Conservation (phyloP, 92 coral and sea anemone species). For the Scolanthus callimorphus region DNA sequence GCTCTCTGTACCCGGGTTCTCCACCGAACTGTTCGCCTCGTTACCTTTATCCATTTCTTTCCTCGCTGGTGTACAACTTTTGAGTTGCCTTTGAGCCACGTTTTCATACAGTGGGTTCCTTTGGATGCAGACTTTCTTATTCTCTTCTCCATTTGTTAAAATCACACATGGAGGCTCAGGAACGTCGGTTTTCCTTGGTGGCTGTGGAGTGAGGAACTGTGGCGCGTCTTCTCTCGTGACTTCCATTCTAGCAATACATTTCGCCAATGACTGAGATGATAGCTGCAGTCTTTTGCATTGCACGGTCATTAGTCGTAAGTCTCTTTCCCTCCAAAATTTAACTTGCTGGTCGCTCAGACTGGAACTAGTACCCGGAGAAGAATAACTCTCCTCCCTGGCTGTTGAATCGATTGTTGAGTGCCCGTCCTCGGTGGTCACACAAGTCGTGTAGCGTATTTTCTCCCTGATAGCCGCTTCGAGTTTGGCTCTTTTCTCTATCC, state of each 20-base stretch:
- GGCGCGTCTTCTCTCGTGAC: neutral
- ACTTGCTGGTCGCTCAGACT: conserved; percentile 5
- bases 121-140: neutral
- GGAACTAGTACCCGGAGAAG: neutral
- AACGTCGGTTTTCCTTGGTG: neutral
- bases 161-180: conserved; percentile 16
- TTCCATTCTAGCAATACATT: neutral
- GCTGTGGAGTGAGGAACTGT: conserved; percentile 9
- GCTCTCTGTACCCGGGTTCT: too few relatives aligned
- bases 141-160: conserved; percentile 12
- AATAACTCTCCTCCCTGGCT: neutral
- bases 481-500: neutral
- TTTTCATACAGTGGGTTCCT: neutral
- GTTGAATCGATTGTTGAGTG: neutral
- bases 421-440: neutral
- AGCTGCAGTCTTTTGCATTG: conserved; percentile 1
- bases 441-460: neutral
- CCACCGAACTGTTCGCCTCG: neutral
- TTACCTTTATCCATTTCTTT: neutral
- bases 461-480: neutral
- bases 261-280: neutral
- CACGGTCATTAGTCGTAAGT: neutral
- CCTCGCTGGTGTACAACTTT: neutral
- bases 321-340: conserved; percentile 14
- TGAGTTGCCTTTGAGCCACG: neutral